These are phyloP conservation scores for Ericerus pela DNA, from an alignment of 1,140 invertebrate species.

Conservation along the genomic window DNA sequence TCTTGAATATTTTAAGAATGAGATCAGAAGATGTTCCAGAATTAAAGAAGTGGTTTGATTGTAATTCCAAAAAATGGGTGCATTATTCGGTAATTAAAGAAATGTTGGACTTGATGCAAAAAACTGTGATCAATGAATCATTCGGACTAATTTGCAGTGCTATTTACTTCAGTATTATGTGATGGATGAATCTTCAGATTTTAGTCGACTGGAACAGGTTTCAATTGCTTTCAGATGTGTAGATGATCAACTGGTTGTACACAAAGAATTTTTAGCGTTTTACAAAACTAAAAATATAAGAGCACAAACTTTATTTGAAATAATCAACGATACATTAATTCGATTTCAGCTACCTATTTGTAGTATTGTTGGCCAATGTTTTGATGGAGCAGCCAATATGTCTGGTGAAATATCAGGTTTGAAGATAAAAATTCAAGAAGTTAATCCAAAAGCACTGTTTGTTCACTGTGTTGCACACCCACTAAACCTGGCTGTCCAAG, in stretches of 20 bases:
- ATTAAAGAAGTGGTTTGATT: constrained; percentile 3
- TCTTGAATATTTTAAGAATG: constrained; percentile 1
- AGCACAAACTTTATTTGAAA: constrained; percentile 11
- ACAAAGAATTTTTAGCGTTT: constrained; percentile 16
- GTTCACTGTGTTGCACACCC: constrained; percentile 17
- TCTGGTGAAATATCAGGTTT: constrained; percentile 3
- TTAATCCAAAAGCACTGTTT: constrained; percentile 18
- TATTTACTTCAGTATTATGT: constrained; percentile 13
- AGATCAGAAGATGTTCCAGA: not conserved
- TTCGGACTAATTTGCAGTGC: constrained; percentile 7
- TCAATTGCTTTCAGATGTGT: constrained; percentile 15
- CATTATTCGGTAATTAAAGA: not conserved
- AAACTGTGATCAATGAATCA: not conserved
- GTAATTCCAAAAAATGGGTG: not conserved
- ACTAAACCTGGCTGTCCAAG: constrained; percentile 13
- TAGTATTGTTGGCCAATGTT: constrained; percentile 16
- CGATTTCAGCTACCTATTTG: constrained; percentile 13
- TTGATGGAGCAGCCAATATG: constrained; percentile 19
- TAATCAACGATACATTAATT: constrained; percentile 14
- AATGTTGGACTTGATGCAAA: not conserved
- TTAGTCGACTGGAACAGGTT: constrained; percentile 14
- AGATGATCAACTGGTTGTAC: constrained; percentile 13
- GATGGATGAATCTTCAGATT: constrained; percentile 14
- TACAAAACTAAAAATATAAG: constrained; percentile 17
- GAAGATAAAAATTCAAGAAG: constrained; percentile 16